phyloP scores from a whole-genome alignment of 2,888 invertebrate species.

The Orchesellides sinensis region DNA sequence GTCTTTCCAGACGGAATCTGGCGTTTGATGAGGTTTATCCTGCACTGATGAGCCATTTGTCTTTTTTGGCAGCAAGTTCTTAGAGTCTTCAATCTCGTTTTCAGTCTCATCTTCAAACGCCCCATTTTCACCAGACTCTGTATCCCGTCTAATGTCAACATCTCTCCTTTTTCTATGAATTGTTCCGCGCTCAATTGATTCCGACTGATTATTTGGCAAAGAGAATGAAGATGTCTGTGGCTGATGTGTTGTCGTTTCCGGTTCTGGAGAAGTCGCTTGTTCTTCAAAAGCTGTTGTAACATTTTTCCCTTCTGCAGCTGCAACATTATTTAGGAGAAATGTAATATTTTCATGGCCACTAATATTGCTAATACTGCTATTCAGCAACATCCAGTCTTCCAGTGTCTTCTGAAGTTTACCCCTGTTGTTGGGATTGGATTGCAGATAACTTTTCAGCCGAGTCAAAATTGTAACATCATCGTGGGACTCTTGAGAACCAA shows the following conservation, averaged over 20 bases:
- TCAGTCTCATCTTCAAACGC: constrained; percentile 70
- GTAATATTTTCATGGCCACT: neutral
- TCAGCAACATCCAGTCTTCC: constrained; percentile 69
- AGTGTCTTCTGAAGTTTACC: constrained; percentile 67
- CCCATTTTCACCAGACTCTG: constrained; percentile 73
- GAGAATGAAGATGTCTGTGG: neutral
- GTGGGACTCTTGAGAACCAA: constrained; percentile 57
- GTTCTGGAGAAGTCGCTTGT: neutral
- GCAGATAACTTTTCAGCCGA: constrained; percentile 68
- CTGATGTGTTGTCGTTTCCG: neutral
- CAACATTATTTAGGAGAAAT: neutral
- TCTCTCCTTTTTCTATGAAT: constrained; percentile 38
- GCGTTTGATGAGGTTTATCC: constrained; percentile 39
- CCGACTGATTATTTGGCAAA: too few species aligned
- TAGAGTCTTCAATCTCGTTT: neutral
- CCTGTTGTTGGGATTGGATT: constrained; percentile 65
- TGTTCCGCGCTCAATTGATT: constrained; percentile 54
- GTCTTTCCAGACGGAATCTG: constrained; percentile 76
- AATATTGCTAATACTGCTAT: constrained; percentile 1
- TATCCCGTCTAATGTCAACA: constrained; percentile 57
- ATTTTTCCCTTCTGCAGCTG: neutral
- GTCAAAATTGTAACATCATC: constrained; percentile 57
- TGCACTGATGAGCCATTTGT: too few species aligned
- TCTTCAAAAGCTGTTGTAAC: neutral
- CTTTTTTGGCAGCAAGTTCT: too few species aligned